Base-by-base conservation (phyloP, 2,888 invertebrate genomes). In the Cephus pulcher region DNA sequence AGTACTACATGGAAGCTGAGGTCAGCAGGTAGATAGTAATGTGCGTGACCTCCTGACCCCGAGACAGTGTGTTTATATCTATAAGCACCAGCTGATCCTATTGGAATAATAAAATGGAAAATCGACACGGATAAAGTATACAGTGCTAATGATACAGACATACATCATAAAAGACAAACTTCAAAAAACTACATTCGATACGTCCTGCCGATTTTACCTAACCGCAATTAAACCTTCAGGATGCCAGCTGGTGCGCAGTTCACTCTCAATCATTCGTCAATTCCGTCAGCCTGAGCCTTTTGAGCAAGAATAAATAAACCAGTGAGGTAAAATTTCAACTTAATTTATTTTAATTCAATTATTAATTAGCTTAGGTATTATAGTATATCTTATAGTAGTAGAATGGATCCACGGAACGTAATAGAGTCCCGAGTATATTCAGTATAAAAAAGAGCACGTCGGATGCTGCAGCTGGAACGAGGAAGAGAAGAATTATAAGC, bases 281-380 rank as follows among this genome's bases (percentile, higher is more conserved):
- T 83, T 83, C 82, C 83, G 78, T 83, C 81, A 82, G 82, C 81
- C 82, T 79, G 80, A 80, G 77, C 79, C 77, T 77, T 77, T 83
- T 83, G 83, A 83, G 83, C 83, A 82, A 82, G 80, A 82, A 74
- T 37, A 81, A 83, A 83, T 81, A 80, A 82, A 83, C 79, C 74
- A 78, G 76, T 80, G 77, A 78, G 77, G 76, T 73, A 80, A 75
- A 74, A 76, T 81, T 78, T 80, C 76, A 80, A 80, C 80, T 82
- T 82, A 81, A 77, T 79, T 82, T 82, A 82, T 82, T 82, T 56
- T 56, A 56, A 56, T 56, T 56, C 56, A 79, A 78, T 75, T 77
- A 76, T 75, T 77, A 76, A 76, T 75, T 56, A 56, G n/a, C 68
- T 56, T 32, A 30, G 32, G 34, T 75, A 69, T 32, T 32, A 56